Evolutionary conservation across 2,797 vertebrate species (phyloP).

Genomic region (Hephaestus fuliginosus): DNA sequence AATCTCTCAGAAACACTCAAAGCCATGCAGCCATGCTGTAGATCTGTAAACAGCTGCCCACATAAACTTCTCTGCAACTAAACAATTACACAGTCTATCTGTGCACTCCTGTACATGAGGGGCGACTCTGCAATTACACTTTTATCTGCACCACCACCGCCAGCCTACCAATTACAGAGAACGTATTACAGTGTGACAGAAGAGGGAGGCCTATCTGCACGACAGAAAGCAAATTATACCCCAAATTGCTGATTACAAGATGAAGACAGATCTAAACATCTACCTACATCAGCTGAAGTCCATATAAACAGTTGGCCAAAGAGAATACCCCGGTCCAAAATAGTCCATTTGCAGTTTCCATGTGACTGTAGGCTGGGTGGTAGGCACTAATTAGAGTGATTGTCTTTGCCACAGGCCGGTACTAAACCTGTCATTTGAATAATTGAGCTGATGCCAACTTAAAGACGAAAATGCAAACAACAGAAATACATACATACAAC

Average conservation of each 20-base stretch:
- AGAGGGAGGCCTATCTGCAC: not conserved
- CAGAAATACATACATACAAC: not conserved
- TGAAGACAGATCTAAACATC: constrained; percentile 18
- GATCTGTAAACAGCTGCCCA: constrained; percentile 5
- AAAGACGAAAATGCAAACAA: constrained; percentile 8
- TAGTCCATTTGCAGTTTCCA: constrained; percentile 16
- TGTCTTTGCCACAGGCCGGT: constrained; percentile 15
- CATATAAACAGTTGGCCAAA: constrained; percentile 13
- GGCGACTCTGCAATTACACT: constrained; percentile 17
- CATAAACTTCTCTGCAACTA: not conserved
- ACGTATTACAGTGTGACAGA: constrained; percentile 10
- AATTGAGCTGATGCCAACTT: constrained; percentile 9
- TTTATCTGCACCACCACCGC: constrained; percentile 11
- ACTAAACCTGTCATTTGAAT: constrained; percentile 26
- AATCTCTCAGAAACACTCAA: not conserved
- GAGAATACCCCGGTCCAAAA: constrained; percentile 14
- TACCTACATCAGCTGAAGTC: constrained; percentile 1
- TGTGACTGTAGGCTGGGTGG: constrained; percentile 5
- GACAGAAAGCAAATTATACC: constrained; percentile 11
- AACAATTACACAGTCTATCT: constrained; percentile 8
- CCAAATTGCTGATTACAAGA: constrained; percentile 24
- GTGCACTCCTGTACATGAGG: not conserved
- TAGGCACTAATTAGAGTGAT: constrained; percentile 20
- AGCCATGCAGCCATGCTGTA: not conserved
- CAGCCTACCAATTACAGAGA: constrained; percentile 8